phyloP scores from a whole-genome alignment of 2,113 vertebrate genomes.

The Atherinomorus stipes region DNA sequence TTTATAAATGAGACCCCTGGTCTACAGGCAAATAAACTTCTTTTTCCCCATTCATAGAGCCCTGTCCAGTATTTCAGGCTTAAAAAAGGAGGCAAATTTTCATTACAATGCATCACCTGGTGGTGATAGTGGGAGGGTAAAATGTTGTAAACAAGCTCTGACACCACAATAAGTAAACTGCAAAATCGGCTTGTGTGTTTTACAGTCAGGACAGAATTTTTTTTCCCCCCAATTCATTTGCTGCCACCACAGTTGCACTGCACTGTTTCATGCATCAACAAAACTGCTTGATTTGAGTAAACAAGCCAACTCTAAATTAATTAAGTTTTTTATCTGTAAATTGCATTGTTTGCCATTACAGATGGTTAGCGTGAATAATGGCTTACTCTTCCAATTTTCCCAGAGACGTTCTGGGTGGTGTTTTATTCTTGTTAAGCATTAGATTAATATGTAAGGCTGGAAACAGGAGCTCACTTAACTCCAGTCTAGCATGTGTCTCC shows the following conservation, averaged over 20 bases:
- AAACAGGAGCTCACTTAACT: no score
- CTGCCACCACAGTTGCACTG: constrained; percentile 1
- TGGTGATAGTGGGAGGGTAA: constrained; percentile 24
- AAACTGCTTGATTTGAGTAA: constrained; percentile 49
- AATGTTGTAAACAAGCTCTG: constrained; percentile 33
- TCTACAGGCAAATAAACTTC: constrained; percentile 5
- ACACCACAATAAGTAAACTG: constrained; percentile 15
- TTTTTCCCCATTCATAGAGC: not conserved
- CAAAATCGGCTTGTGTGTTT: not conserved
- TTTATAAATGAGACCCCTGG: not conserved
- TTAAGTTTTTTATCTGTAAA: constrained; percentile 68
- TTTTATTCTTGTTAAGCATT: no score
- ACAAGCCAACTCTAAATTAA: constrained; percentile 62
- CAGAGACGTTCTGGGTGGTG: no score
- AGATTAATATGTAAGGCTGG: no score
- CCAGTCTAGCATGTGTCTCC: no score
- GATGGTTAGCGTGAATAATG: constrained; percentile 14
- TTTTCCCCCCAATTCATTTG: constrained; percentile 14
- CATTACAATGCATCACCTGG: not conserved
- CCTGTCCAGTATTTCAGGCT: not conserved
- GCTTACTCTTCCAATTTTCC: no score
- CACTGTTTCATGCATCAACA: constrained; percentile 37
- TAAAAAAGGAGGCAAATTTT: constrained; percentile 6
- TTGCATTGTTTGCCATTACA: constrained; percentile 60
- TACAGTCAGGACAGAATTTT: not conserved